Percentiles rank a stretch among this genome's conserved stretches.
Evolutionary conservation across 2,888 invertebrate species (phyloP).

Genomic region (Eristalis arbustorum): DNA sequence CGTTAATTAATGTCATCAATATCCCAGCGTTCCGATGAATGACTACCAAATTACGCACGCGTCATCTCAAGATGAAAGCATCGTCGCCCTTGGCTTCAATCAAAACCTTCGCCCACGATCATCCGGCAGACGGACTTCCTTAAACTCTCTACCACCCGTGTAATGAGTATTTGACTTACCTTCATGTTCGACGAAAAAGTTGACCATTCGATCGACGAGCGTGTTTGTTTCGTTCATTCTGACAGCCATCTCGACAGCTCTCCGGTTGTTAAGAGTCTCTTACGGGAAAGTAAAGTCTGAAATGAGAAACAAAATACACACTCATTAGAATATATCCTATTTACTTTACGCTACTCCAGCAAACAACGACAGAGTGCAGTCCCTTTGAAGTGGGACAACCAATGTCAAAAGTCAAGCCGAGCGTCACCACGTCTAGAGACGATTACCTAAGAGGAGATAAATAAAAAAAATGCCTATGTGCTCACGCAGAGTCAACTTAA

Average conservation of each 20-base stretch:
- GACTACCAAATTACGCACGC: background rate
- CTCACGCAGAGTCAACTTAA: slow-evolving; percentile 1
- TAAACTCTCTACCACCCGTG: background rate
- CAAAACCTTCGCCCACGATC: background rate
- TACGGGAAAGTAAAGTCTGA: slow-evolving; percentile 34
- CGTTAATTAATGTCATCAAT: background rate
- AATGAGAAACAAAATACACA: background rate
- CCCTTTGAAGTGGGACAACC: slow-evolving; percentile 30
- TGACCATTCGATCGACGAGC: slow-evolving; percentile 79
- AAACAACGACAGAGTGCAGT: slow-evolving; percentile 3
- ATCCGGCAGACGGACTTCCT: background rate
- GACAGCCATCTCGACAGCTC: slow-evolving; percentile 74
- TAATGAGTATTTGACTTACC: slow-evolving; percentile 73
- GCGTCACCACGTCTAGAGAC: background rate
- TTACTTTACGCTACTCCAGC: background rate
- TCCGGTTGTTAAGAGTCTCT: background rate
- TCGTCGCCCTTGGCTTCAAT: background rate
- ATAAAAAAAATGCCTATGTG: background rate
- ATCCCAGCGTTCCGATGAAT: background rate
- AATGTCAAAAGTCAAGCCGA: slow-evolving; percentile 3
- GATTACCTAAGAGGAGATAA: slow-evolving; percentile 16
- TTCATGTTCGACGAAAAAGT: slow-evolving; percentile 80
- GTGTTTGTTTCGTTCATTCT: slow-evolving; percentile 78
- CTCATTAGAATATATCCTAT: background rate
- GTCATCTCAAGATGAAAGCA: background rate